A percentile compares a stretch with the other conserved stretches of the same genome.
phyloP scores from a whole-genome alignment of 1,140 invertebrate genomes.

The Drosophila auraria region DNA sequence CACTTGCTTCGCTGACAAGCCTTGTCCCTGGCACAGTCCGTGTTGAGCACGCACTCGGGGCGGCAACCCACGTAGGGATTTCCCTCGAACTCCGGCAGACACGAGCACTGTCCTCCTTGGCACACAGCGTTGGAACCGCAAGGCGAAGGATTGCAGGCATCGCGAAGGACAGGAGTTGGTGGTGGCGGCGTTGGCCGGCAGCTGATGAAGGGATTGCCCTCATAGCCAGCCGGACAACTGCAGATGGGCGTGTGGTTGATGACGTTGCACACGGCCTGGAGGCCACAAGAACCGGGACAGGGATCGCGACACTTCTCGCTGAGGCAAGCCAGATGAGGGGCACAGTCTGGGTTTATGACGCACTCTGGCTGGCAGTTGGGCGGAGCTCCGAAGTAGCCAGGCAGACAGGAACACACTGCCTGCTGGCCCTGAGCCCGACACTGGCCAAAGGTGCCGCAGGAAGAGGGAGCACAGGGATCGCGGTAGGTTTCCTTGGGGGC shows the following conservation, averaged over 20 bases:
- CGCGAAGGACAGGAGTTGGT: slow-evolving; percentile 60
- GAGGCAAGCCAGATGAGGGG: slow-evolving; percentile 89
- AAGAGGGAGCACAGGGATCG: slow-evolving; percentile 90
- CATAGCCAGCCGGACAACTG: slow-evolving; percentile 90
- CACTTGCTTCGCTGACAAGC: slow-evolving; percentile 90
- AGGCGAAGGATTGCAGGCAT: slow-evolving; percentile 88
- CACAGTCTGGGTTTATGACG: slow-evolving; percentile 91
- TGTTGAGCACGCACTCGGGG: slow-evolving; percentile 93
- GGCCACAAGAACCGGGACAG: slow-evolving; percentile 92
- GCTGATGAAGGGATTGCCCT: slow-evolving; percentile 92
- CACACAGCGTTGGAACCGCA: slow-evolving; percentile 90
- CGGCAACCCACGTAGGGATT: slow-evolving; percentile 90
- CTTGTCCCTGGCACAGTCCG: slow-evolving; percentile 90
- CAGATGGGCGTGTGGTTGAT: slow-evolving; percentile 94
- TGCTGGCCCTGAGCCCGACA: slow-evolving; percentile 89
- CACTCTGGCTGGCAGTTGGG: slow-evolving; percentile 92
- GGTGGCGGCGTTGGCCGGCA: slow-evolving; percentile 86
- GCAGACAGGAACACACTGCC: slow-evolving; percentile 91
- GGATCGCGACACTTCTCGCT: slow-evolving; percentile 91
- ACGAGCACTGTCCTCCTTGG: slow-evolving; percentile 84
- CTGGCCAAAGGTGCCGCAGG: slow-evolving; percentile 92
- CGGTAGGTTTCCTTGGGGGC: slow-evolving; percentile 87
- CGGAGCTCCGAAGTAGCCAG: slow-evolving; percentile 90
- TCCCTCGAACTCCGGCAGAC: slow-evolving; percentile 91
- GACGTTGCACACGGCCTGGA: slow-evolving; percentile 92